These are phyloP conservation scores for Lumbricus terrestris DNA, from an alignment of 2,888 invertebrate species.

Conservation along the genomic window DNA sequence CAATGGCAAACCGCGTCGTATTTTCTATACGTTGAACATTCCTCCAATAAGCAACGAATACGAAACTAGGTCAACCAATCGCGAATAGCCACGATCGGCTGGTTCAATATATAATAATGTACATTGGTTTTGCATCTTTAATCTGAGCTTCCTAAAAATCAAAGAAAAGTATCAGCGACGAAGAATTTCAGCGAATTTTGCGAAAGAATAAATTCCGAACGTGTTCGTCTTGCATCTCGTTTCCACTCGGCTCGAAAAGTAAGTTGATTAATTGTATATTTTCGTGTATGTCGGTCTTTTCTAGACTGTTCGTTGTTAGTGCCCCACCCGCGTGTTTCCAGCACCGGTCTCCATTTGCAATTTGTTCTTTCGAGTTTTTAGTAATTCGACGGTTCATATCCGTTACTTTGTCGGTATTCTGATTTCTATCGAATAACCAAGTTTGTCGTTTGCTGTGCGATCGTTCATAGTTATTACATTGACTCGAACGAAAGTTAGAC, in stretches of 20 bases:
- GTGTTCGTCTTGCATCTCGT: neutral
- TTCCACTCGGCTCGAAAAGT: neutral
- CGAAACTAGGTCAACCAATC: conserved; percentile 14
- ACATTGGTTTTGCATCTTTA: neutral
- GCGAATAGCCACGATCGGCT: neutral
- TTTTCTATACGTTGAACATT: neutral
- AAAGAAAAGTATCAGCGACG: neutral
- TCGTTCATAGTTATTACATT: neutral
- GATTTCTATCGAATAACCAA: neutral
- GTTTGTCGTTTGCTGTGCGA: neutral
- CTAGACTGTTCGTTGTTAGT: neutral
- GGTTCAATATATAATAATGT: neutral
- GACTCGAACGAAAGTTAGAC: neutral
- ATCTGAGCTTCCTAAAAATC: neutral
- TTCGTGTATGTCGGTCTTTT: neutral
- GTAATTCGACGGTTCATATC: neutral
- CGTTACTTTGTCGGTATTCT: neutral
- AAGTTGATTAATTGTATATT: neutral
- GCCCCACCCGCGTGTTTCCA: neutral
- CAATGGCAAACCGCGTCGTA: neutral
- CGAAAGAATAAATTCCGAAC: neutral
- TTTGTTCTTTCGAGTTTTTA: neutral
- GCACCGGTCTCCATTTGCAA: neutral
- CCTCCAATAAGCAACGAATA: neutral
- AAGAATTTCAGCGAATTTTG: neutral